Evolutionary conservation across 2,888 invertebrate genomes (phyloP).

Genomic region (Gibbula magus): DNA sequence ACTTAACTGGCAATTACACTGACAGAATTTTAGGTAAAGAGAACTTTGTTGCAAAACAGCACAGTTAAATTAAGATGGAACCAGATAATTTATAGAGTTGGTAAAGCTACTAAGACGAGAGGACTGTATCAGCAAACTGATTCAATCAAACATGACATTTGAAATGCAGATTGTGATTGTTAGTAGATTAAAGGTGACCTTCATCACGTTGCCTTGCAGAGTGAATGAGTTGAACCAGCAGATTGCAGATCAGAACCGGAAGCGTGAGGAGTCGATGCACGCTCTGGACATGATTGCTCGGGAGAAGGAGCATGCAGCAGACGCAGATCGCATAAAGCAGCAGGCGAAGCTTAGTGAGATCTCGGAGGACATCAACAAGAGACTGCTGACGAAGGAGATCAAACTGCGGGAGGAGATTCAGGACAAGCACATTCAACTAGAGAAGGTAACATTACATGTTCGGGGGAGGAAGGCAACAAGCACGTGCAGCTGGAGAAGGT

Average conservation of each 20-base stretch:
- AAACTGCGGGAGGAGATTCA: slow-evolving; percentile 72
- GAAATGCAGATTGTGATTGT: neutral
- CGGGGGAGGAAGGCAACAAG: neutral
- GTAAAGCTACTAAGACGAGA: neutral
- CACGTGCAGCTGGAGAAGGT: too few species aligned
- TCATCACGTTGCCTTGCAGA: slow-evolving; percentile 34
- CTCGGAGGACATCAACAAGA: slow-evolving; percentile 71
- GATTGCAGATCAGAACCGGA: slow-evolving; percentile 66
- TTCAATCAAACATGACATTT: neutral
- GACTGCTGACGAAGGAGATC: slow-evolving; percentile 70
- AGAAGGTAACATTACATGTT: slow-evolving; percentile 56
- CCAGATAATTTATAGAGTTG: too few species aligned
- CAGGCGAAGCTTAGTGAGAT: slow-evolving; percentile 68
- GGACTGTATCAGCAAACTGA: neutral
- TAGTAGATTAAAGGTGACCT: neutral
- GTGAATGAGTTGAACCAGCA: slow-evolving; percentile 57
- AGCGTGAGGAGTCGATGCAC: slow-evolving; percentile 71
- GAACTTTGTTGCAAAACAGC: too few species aligned
- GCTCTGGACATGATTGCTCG: slow-evolving; percentile 68
- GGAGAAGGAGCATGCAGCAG: slow-evolving; percentile 69
- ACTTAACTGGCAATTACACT: too few species aligned
- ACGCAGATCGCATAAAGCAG: slow-evolving; percentile 67
- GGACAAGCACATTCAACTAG: slow-evolving; percentile 67
- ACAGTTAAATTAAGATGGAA: too few species aligned
- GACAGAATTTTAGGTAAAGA: too few species aligned